A percentile compares a stretch with the other conserved stretches of the same genome.
Evolutionary conservation across 1,140 invertebrate species (phyloP).

Genomic region (Littorina saxatilis): DNA sequence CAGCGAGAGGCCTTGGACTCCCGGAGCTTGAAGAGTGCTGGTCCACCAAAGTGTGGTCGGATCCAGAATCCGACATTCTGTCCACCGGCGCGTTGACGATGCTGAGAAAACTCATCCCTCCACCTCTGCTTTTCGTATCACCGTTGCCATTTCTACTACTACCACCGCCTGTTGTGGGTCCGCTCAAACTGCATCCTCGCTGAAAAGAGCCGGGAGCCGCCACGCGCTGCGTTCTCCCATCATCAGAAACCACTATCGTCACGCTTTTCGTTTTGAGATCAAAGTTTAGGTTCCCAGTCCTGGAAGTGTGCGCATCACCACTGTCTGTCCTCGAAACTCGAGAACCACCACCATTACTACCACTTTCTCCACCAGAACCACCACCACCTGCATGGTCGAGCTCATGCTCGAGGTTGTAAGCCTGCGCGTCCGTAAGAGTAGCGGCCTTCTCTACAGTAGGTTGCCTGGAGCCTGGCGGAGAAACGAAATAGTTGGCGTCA

Average conservation of each 20-base stretch:
- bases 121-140: background rate
- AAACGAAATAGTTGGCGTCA: slow-evolving; percentile 42
- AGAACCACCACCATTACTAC: background rate
- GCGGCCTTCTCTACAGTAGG: slow-evolving; percentile 41
- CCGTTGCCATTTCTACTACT: too few species aligned
- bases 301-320: background rate
- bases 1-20: slow-evolving; percentile 23
- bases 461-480: slow-evolving; percentile 39
- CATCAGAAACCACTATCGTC: slow-evolving; percentile 35
- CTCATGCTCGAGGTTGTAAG: background rate
- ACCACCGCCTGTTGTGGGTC: too few species aligned
- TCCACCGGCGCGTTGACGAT: slow-evolving; percentile 38
- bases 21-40: slow-evolving; percentile 27
- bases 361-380: background rate
- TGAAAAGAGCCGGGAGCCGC: background rate
- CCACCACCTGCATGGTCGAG: background rate
- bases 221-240: background rate
- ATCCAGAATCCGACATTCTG: slow-evolving; percentile 43
- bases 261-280: slow-evolving; percentile 4
- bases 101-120: slow-evolving; percentile 29
- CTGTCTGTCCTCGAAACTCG: background rate
- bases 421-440: slow-evolving; percentile 10
- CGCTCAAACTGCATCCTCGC: background rate
- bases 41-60: slow-evolving; percentile 43
- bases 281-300: background rate